phyloP scores from a whole-genome alignment of 2,888 invertebrate species.

The Rhagium mordax region DNA sequence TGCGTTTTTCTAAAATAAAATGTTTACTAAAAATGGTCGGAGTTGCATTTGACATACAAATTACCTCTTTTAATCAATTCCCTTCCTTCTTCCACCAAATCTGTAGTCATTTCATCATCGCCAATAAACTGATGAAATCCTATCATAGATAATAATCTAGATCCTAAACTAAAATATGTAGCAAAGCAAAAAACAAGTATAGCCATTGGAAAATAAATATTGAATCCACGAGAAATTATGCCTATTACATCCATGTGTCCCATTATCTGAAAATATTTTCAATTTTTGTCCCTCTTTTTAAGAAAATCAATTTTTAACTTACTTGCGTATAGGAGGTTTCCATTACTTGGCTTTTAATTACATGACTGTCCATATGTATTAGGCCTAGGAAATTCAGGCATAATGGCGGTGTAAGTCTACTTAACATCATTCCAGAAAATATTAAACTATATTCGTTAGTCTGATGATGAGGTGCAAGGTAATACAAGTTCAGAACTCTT shows the following conservation, averaged over 20 bases:
- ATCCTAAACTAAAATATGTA: conserved; percentile 95
- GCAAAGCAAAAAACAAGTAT: conserved; percentile 94
- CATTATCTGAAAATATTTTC: conserved; percentile 81
- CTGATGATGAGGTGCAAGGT: conserved; percentile 97
- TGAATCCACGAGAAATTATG: conserved; percentile 97
- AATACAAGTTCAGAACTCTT: conserved; percentile 95
- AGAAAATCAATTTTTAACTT: conserved; percentile 52
- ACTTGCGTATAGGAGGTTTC: conserved; percentile 96
- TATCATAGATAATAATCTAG: conserved; percentile 88
- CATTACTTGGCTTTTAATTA: conserved; percentile 83
- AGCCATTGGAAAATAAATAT: conserved; percentile 98
- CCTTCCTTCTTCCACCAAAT: conserved; percentile 93
- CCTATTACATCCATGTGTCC: conserved; percentile 99
- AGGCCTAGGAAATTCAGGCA: conserved; percentile 98
- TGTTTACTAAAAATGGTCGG: background rate
- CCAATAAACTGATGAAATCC: conserved; percentile 98
- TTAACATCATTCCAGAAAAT: conserved; percentile 98
- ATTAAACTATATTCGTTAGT: conserved; percentile 99
- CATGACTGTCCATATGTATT: conserved; percentile 98
- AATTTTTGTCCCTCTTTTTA: background rate
- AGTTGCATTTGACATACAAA: background rate
- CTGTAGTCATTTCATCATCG: conserved; percentile 93
- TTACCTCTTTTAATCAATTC: conserved; percentile 92
- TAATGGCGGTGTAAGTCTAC: conserved; percentile 97
- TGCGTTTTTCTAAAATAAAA: conserved; percentile 79